Percentiles rank a stretch among this genome's conserved stretches.
Conservation (phyloP, 2,797 vertebrate genomes). For the Platalea minor region DNA sequence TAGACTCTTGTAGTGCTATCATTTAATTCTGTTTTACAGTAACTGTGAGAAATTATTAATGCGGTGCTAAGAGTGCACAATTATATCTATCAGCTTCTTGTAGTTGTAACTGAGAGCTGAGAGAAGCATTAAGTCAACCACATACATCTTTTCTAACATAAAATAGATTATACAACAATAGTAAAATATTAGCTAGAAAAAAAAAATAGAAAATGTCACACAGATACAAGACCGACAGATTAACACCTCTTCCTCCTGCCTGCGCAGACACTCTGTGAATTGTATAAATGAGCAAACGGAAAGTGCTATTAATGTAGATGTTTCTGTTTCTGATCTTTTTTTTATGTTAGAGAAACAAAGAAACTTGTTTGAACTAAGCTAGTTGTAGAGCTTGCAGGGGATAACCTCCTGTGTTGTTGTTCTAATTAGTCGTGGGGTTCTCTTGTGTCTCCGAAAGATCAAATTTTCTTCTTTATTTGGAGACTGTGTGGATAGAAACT, state of each 20-base stretch:
- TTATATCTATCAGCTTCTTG: background rate
- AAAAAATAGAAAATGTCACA: background rate
- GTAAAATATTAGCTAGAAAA: background rate
- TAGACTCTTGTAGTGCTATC: background rate
- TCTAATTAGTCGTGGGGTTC: background rate
- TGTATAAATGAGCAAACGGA: background rate
- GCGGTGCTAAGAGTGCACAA: background rate
- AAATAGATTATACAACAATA: background rate
- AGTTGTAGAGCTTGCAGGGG: background rate
- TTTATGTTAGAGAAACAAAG: background rate
- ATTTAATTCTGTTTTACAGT: background rate
- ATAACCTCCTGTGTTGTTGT: background rate
- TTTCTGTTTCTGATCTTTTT: background rate
- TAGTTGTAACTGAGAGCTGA: background rate
- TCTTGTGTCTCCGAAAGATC: background rate
- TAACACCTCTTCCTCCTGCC: background rate
- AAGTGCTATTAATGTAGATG: background rate
- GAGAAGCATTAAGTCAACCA: background rate
- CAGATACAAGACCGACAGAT: background rate
- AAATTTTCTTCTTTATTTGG: background rate
- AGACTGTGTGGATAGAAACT: background rate
- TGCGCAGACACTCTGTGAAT: background rate
- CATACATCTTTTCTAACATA: background rate
- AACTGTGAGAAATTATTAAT: background rate
- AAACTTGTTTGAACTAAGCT: background rate